phyloP scores from a whole-genome alignment of 2,797 vertebrate species.

The Monodelphis domestica region DNA sequence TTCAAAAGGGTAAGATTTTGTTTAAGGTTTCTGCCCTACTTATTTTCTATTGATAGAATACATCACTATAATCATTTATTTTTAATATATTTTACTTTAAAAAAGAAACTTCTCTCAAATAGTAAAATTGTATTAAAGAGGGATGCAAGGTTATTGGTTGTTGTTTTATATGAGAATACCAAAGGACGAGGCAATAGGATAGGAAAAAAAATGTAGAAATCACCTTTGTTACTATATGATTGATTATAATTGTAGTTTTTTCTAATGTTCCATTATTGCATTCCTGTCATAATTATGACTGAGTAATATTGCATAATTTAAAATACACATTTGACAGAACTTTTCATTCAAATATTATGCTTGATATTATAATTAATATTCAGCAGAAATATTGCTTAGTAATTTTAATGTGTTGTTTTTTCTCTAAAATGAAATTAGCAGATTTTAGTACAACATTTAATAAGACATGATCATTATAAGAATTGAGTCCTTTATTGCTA shows the following conservation, averaged over 20 bases:
- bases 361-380: not conserved
- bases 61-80: not conserved
- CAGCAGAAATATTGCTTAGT: not conserved
- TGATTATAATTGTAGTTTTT: not conserved
- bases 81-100: not conserved
- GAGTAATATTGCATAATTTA: not conserved
- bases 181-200: not conserved
- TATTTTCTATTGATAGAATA: not conserved
- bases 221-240: not conserved
- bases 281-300: not conserved
- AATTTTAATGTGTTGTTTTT: not conserved
- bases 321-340: not conserved
- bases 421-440: not conserved
- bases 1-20: not conserved
- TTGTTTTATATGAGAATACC: not conserved
- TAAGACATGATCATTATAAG: not conserved
- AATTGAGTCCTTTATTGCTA: not conserved
- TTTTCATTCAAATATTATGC: not conserved
- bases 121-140: no score
- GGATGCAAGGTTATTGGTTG: no score
- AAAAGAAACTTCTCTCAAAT: not conserved
- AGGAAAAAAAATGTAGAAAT: not conserved
- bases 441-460: not conserved
- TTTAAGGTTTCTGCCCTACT: not conserved
- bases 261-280: not conserved